Conservation (phyloP, 2,888 invertebrate genomes). For the Automeris io region DNA sequence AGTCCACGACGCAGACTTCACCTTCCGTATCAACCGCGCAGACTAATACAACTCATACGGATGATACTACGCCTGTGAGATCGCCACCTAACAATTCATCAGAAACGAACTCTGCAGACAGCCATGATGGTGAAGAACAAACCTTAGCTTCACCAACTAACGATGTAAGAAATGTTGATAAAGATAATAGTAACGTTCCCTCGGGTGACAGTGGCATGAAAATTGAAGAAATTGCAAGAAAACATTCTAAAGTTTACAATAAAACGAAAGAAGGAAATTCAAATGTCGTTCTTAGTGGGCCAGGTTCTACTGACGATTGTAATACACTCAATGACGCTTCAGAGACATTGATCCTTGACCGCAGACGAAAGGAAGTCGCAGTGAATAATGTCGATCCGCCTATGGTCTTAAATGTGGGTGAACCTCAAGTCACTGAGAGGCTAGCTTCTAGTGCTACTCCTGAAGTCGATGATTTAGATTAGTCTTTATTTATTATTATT, state of each 20-base stretch:
- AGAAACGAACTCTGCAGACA: constrained; percentile 37
- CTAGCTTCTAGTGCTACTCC: constrained; percentile 46
- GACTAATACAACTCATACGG: constrained; percentile 63
- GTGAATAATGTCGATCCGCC: constrained; percentile 33
- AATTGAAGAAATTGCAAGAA: constrained; percentile 57
- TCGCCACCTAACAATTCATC: constrained; percentile 38
- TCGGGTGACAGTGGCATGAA: constrained; percentile 34
- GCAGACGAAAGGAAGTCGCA: constrained; percentile 46
- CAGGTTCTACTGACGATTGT: constrained; percentile 25
- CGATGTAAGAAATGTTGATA: constrained; percentile 28
- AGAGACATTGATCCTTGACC: constrained; percentile 49
- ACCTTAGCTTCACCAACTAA: constrained; percentile 19
- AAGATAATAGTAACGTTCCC: constrained; percentile 26
- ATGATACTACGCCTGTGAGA: constrained; percentile 45
- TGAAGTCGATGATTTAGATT: constrained; percentile 60
- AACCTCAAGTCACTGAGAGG: constrained; percentile 18
- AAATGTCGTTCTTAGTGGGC: constrained; percentile 22
- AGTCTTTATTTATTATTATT: constrained; percentile 35
- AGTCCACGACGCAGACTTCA: constrained; percentile 69
- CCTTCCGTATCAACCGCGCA: constrained; percentile 66
- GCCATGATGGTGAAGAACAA: constrained; percentile 30
- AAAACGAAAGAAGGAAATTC: constrained; percentile 30
- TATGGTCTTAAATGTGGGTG: constrained; percentile 18
- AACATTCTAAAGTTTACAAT: constrained; percentile 30
- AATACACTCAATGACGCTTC: constrained; percentile 24